phyloP scores from a whole-genome alignment of 2,797 vertebrate species.

The Urophycis tenuis region DNA sequence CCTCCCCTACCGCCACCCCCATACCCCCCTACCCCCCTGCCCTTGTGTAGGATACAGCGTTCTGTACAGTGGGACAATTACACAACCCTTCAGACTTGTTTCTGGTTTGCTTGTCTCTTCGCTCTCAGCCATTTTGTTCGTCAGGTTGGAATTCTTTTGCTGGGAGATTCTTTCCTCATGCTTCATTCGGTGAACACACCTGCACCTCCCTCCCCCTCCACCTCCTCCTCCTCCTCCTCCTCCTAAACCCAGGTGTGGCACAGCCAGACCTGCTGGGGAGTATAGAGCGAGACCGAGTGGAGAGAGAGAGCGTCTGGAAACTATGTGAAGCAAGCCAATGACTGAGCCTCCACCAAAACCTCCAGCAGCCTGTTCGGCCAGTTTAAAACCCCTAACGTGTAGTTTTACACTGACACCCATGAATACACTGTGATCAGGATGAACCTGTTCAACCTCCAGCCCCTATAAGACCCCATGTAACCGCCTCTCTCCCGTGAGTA shows the following conservation, averaged over 20 bases:
- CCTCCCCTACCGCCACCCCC: too few relatives aligned
- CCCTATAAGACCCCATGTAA: background rate
- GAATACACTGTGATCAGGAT: background rate
- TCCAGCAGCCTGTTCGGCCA: background rate
- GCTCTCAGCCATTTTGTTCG: background rate
- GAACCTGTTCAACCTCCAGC: background rate
- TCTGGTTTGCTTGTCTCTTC: background rate
- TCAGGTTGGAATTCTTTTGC: background rate
- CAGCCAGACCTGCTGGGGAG: background rate
- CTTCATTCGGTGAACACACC: constrained; percentile 36
- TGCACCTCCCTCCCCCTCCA: constrained; percentile 34
- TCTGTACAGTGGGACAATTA: background rate
- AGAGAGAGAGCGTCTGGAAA: background rate
- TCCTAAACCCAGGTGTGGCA: background rate
- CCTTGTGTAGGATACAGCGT: too few relatives aligned
- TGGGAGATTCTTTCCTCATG: constrained; percentile 20
- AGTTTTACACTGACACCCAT: background rate
- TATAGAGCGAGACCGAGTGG: background rate
- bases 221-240: constrained; percentile 41
- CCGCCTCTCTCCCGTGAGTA: background rate
- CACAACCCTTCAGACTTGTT: too few relatives aligned
- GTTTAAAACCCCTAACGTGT: background rate
- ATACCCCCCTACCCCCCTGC: background rate
- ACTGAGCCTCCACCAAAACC: background rate
- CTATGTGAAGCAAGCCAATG: background rate